A percentile compares a stretch with the other conserved stretches of the same genome.
These are phyloP conservation scores for Coenobita brevimanus DNA, from an alignment of 1,140 invertebrate species.

Conservation along the genomic window DNA sequence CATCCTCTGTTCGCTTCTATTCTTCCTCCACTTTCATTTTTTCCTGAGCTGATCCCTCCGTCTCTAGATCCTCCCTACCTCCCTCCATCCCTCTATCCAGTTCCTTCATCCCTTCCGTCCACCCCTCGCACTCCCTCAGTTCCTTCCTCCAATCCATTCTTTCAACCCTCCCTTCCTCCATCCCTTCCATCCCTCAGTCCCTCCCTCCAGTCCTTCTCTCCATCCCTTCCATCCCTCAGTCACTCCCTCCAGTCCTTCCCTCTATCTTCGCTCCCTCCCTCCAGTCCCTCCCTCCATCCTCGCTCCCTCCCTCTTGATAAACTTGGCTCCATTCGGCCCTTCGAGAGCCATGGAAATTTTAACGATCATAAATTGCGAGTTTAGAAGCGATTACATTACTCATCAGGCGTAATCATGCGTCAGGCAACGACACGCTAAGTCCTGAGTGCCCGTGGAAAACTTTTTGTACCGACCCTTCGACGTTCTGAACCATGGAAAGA, in stretches of 20 bases:
- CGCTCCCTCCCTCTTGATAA: background rate
- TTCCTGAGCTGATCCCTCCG: no score
- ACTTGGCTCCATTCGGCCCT: background rate
- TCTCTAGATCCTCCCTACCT: no score
- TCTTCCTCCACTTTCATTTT: no score
- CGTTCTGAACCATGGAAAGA: no score
- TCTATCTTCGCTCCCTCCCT: background rate
- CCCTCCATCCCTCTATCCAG: no score
- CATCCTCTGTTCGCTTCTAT: no score
- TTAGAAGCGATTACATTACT: constrained; percentile 44
- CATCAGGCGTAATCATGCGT: constrained; percentile 36
- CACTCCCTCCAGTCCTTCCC: background rate
- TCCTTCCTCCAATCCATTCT: background rate
- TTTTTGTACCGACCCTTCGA: constrained; percentile 46
- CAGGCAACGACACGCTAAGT: constrained; percentile 38
- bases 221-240: no score
- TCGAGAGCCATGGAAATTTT: constrained; percentile 17
- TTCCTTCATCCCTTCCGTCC: no score
- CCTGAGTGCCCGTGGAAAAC: background rate
- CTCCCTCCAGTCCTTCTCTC: background rate
- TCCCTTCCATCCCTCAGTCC: background rate
- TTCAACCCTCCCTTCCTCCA: background rate
- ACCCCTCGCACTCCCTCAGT: background rate
- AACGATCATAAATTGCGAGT: constrained; percentile 44
- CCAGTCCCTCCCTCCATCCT: background rate